These are phyloP conservation scores for Phaetusa simplex DNA, from an alignment of 2,113 vertebrate species.

Conservation along the genomic window DNA sequence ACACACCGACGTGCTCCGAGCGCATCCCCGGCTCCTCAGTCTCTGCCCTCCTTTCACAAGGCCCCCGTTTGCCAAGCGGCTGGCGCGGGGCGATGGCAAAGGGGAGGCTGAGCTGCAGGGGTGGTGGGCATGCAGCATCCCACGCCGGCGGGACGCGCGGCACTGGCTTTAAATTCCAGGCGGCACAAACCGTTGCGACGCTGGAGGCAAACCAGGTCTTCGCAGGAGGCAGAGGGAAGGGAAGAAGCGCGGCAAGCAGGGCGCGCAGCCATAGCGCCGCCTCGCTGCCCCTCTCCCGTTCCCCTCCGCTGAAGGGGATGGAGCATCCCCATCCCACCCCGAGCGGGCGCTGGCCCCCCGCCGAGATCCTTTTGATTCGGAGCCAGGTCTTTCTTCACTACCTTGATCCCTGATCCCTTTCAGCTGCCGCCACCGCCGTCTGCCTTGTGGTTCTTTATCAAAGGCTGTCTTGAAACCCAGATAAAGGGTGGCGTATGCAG, in stretches of 20 bases:
- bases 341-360: fast-evolving
- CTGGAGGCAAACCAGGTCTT: neutral
- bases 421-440: neutral
- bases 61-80: neutral
- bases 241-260: neutral
- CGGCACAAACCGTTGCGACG: neutral
- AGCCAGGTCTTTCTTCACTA: neutral
- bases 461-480: neutral
- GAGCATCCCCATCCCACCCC: neutral
- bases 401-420: neutral
- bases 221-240: neutral
- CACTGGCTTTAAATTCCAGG: neutral
- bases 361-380: neutral
- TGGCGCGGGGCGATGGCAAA: neutral
- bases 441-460: slow-evolving; percentile 46
- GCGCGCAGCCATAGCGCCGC: neutral
- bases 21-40: neutral
- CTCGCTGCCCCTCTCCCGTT: neutral
- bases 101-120: neutral
- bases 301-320: neutral
- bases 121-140: neutral
- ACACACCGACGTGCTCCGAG: neutral
- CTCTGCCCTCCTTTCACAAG: neutral
- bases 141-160: fast-evolving
- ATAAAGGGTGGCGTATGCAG: neutral